Percentiles rank a stretch among this genome's conserved stretches.
phyloP scores from a whole-genome alignment of 2,113 vertebrate genomes.

The Scomber japonicus region DNA sequence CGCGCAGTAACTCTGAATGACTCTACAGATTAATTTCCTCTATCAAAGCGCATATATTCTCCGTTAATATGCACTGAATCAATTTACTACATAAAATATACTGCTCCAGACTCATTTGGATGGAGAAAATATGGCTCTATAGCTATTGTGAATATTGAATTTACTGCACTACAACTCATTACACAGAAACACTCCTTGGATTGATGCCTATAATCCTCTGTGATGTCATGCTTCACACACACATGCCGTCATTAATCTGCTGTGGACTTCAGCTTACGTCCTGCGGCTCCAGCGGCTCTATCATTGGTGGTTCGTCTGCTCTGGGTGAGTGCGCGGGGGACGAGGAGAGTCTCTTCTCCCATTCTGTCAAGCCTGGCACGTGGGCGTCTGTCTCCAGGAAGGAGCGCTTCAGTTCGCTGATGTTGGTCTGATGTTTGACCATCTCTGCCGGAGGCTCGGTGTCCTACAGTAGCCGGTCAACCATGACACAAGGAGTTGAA shows the following conservation, averaged over 20 bases:
- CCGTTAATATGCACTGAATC: background rate
- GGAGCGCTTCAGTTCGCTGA: constrained; percentile 95
- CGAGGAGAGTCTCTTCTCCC: constrained; percentile 94
- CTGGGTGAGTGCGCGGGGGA: constrained; percentile 88
- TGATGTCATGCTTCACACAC: constrained; percentile 57
- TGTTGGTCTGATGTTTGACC: constrained; percentile 93
- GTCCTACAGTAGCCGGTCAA: constrained; percentile 75
- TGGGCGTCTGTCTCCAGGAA: constrained; percentile 91
- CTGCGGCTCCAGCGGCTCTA: constrained; percentile 91
- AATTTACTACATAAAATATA: constrained; percentile 2
- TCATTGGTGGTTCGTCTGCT: constrained; percentile 91
- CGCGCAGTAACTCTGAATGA: background rate
- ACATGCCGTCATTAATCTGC: constrained; percentile 44
- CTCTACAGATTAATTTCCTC: constrained; percentile 16
- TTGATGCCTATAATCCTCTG: background rate
- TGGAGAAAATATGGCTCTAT: background rate
- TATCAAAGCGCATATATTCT: constrained; percentile 17
- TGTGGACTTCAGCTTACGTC: constrained; percentile 87
- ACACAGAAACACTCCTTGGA: background rate
- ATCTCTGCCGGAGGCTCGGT: constrained; percentile 88
- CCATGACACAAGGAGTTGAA: constrained; percentile 67
- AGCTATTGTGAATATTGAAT: background rate
- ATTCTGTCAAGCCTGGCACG: constrained; percentile 87
- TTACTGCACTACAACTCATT: constrained; percentile 9
- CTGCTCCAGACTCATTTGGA: background rate